A percentile compares a stretch with the other conserved stretches of the same genome.
phyloP scores from a whole-genome alignment of 2,888 invertebrate species.

The Andrena bicolor region DNA sequence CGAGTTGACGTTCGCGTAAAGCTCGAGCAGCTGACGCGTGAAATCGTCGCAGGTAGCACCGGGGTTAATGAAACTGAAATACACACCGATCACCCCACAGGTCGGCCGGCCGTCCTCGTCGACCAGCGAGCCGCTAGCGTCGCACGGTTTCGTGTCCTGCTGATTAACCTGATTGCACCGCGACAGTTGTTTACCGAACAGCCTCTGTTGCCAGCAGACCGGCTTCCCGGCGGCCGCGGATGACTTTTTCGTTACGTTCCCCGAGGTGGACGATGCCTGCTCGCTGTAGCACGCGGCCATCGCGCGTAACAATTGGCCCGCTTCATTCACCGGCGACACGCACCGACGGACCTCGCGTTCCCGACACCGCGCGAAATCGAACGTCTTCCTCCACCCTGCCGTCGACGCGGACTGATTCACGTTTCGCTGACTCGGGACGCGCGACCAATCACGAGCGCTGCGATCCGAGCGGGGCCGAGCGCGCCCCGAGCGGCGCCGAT shows the following conservation, averaged over 20 bases:
- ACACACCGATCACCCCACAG: constrained; percentile 87
- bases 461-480: constrained; percentile 38
- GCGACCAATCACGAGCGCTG: constrained; percentile 30
- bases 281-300: constrained; percentile 69
- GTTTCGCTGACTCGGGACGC: constrained; percentile 46
- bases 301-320: constrained; percentile 54
- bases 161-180: constrained; percentile 76
- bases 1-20: constrained; percentile 84
- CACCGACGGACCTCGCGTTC: constrained; percentile 46
- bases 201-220: constrained; percentile 81
- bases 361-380: not conserved
- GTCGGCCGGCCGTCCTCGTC: constrained; percentile 71
- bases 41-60: constrained; percentile 90
- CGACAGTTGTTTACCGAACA: constrained; percentile 82
- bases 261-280: constrained; percentile 60
- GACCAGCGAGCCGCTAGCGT: constrained; percentile 68
- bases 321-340: constrained; percentile 64
- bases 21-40: constrained; percentile 88
- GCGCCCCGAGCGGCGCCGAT: constrained; percentile 42
- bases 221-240: constrained; percentile 56
- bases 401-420: constrained; percentile 58
- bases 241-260: constrained; percentile 57
- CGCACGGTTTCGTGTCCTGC: constrained; percentile 66
- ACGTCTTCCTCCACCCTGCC: constrained; percentile 19
- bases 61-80: constrained; percentile 90